These are phyloP conservation scores for Drosophila tani DNA, from an alignment of 1,140 invertebrate species.

Conservation along the genomic window DNA sequence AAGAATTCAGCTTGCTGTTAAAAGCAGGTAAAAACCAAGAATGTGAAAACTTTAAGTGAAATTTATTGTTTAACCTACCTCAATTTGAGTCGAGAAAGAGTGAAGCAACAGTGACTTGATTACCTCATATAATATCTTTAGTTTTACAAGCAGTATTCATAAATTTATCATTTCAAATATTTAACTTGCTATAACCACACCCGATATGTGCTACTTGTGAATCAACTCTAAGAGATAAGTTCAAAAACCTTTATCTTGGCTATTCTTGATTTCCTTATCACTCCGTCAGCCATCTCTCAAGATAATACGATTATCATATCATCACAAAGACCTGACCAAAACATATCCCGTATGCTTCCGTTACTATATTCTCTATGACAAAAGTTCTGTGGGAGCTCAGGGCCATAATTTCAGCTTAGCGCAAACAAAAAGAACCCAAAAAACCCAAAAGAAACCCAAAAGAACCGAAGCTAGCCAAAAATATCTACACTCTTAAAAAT, in stretches of 20 bases:
- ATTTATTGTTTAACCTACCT: constrained; percentile 27
- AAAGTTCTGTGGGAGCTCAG: constrained; percentile 34
- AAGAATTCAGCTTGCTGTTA: neutral
- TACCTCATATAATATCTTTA: neutral
- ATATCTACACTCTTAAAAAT: constrained; percentile 27
- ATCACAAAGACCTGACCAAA: constrained; percentile 20
- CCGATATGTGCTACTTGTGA: neutral
- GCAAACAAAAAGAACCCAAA: constrained; percentile 15
- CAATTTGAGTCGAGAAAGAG: neutral
- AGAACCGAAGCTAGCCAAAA: constrained; percentile 38
- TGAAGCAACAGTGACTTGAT: neutral
- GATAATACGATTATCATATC: constrained; percentile 37
- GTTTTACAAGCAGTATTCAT: neutral
- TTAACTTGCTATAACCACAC: neutral
- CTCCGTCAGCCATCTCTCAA: constrained; percentile 5
- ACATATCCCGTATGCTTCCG: constrained; percentile 24
- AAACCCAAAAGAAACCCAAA: no score
- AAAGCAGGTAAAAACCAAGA: constrained; percentile 13
- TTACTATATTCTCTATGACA: constrained; percentile 14
- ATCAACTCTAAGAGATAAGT: neutral
- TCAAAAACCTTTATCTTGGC: constrained; percentile 7
- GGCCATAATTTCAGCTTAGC: constrained; percentile 63
- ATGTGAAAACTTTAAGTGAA: constrained; percentile 6
- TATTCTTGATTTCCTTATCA: constrained; percentile 14
- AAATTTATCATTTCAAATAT: no score